A percentile compares a stretch with the other conserved stretches of the same genome.
phyloP scores from a whole-genome alignment of 2,888 invertebrate genomes.

The Monoplex corrugatus region DNA sequence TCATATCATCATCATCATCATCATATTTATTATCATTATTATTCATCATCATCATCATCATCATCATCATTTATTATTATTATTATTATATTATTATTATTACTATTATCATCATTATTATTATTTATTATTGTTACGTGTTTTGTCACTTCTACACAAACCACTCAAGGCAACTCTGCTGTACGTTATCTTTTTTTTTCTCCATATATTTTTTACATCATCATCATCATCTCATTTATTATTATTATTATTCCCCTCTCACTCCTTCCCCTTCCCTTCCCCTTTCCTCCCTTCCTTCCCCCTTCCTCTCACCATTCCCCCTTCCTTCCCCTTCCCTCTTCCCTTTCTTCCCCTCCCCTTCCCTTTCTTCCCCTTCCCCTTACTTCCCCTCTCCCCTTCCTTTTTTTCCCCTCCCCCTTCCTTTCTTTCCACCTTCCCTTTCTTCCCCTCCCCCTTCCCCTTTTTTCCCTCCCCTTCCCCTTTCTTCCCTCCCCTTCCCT shows the following conservation, averaged over 20 bases:
- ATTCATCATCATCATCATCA: no score
- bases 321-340: neutral
- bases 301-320: neutral
- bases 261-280: neutral
- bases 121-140: no score
- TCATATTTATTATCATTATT: no score
- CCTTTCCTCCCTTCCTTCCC: neutral
- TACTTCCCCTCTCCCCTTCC: no score
- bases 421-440: neutral
- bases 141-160: no score
- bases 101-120: no score
- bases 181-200: neutral
- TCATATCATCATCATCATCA: no score
- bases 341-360: neutral
- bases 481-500: neutral
- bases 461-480: neutral
- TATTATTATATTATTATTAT: no score
- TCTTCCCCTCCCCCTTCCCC: neutral
- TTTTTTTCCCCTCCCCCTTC: neutral
- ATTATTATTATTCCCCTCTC: neutral
- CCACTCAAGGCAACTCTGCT: no score
- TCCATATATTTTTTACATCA: neutral
- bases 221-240: neutral
- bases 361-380: no score
- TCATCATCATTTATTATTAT: no score